Conservation (phyloP, 2,888 invertebrate genomes). For the Cryptus armator region DNA sequence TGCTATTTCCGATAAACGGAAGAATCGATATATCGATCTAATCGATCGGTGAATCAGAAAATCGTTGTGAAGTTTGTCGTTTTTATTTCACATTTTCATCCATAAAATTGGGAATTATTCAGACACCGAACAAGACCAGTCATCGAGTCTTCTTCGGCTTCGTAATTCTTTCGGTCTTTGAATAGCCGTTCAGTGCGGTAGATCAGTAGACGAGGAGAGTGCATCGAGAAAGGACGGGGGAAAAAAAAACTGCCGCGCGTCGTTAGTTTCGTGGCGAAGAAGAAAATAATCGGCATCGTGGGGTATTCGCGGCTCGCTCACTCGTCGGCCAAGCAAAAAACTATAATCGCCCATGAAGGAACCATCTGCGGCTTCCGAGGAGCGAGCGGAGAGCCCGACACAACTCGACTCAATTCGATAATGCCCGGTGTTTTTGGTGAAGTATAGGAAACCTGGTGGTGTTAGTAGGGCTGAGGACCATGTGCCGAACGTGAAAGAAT, state of each 20-base stretch:
- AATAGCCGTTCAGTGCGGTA: slow-evolving; percentile 40
- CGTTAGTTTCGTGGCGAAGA: slow-evolving; percentile 54
- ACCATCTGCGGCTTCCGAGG: slow-evolving; percentile 83
- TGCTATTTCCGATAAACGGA: neutral
- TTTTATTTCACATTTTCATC: neutral
- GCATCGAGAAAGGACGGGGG: slow-evolving; percentile 25
- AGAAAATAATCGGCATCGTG: slow-evolving; percentile 60
- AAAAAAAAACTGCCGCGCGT: slow-evolving; percentile 22
- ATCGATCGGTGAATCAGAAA: neutral
- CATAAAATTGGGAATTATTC: slow-evolving; percentile 24
- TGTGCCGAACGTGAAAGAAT: slow-evolving; percentile 75
- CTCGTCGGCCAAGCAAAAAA: slow-evolving; percentile 60
- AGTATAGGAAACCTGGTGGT: slow-evolving; percentile 57
- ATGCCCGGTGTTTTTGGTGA: slow-evolving; percentile 46
- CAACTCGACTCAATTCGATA: slow-evolving; percentile 64
- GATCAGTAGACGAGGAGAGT: slow-evolving; percentile 44
- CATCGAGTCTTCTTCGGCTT: slow-evolving; percentile 4
- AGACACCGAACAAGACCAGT: slow-evolving; percentile 24
- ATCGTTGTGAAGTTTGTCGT: neutral
- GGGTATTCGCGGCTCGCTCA: slow-evolving; percentile 52
- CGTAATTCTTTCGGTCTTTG: slow-evolving; percentile 16
- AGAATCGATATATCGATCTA: neutral
- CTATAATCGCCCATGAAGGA: slow-evolving; percentile 81
- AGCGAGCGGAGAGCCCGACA: slow-evolving; percentile 48
- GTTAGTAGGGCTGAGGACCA: slow-evolving; percentile 75